A percentile compares a stretch with the other conserved stretches of the same genome.
Evolutionary conservation across 2,888 invertebrate species (phyloP).

Genomic region (Chouioia cunea): DNA sequence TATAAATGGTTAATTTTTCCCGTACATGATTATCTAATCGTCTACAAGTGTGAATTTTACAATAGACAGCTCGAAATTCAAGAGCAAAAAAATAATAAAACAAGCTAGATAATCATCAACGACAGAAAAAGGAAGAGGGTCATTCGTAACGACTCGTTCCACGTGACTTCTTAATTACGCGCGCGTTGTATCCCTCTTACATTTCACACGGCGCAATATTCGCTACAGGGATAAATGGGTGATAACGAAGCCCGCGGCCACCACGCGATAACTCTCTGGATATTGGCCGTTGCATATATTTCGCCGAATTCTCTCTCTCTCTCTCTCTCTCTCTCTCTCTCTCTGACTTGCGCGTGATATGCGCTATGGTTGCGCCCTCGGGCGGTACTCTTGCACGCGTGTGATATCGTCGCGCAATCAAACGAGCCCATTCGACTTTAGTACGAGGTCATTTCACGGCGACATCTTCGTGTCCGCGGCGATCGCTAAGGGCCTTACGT

Average conservation of each 20-base stretch:
- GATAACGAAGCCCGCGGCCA: conserved; percentile 41
- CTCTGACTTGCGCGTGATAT: conserved; percentile 42
- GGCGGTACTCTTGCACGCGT: conserved; percentile 53
- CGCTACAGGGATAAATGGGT: conserved; percentile 37
- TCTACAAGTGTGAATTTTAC: too few relatives aligned
- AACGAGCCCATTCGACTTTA: conserved; percentile 68
- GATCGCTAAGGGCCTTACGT: conserved; percentile 50
- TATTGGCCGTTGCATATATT: conserved; percentile 64
- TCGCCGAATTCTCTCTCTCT: conserved; percentile 47
- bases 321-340: neutral
- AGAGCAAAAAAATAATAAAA: neutral
- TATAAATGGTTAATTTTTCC: neutral
- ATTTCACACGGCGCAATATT: conserved; percentile 28
- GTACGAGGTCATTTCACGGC: conserved; percentile 60
- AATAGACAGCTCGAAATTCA: neutral
- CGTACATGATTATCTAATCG: too few relatives aligned
- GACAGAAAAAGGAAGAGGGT: neutral
- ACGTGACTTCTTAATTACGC: conserved; percentile 19
- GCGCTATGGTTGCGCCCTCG: conserved; percentile 50
- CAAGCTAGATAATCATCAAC: too few relatives aligned
- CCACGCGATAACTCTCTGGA: conserved; percentile 54
- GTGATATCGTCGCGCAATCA: conserved; percentile 67
- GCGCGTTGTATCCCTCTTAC: neutral
- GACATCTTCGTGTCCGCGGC: conserved; percentile 60
- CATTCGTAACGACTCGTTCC: neutral